Base-by-base conservation (phyloP, 2,113 vertebrate species). In the Xiphias gladius region DNA sequence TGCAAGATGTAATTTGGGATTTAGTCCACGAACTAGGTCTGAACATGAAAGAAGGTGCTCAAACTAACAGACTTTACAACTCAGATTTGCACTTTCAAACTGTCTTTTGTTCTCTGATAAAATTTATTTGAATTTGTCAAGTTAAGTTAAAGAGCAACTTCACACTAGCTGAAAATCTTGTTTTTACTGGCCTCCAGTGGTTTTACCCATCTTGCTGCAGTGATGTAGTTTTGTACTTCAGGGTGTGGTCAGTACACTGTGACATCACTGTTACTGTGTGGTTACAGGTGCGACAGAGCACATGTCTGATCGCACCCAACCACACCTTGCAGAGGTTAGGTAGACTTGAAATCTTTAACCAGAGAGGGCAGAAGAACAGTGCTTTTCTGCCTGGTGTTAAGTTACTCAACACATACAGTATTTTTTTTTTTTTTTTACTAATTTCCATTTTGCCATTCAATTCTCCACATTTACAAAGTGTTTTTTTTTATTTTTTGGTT, bases 1-100 rank as follows among this genome's bases (percentile, higher is more conserved):
- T 28, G n/a, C 82, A 64, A 73, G 24, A 71, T 58, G 54, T 89
- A 75, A 84, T 89, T 89, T 83, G 74, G 61, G 62, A 89, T 90
- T 81, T 69, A 83, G 66, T 74, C 75, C 78, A 74, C 88, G 76
- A 82, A 81, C 78, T 50, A 62, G 77, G 64, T 79, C 69, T 55
- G 13, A 24, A 73, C 66, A 77, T 73, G n/a, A 46, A 63, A 41
- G 35, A 79, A 67, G 46, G 39, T 28, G 22, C 48, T 83, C 57
- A 69, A 32, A 73, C 24, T 50, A 46, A 76, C 12, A 37, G 16
- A 76, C 54, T 35, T 35, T 26, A 54, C 26, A 55, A 61, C 4
- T 50, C 1, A 64, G 46, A 75, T 54, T 26, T 72, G 20, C 22
- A 46, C 57, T 26, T 70, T 37, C 2, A 64, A 7, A 22, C 63